Evolutionary conservation across 2,797 vertebrate genomes (phyloP), one percentile per base, ranked within the genome.

Genomic region (Xerus rutilus): DNA sequence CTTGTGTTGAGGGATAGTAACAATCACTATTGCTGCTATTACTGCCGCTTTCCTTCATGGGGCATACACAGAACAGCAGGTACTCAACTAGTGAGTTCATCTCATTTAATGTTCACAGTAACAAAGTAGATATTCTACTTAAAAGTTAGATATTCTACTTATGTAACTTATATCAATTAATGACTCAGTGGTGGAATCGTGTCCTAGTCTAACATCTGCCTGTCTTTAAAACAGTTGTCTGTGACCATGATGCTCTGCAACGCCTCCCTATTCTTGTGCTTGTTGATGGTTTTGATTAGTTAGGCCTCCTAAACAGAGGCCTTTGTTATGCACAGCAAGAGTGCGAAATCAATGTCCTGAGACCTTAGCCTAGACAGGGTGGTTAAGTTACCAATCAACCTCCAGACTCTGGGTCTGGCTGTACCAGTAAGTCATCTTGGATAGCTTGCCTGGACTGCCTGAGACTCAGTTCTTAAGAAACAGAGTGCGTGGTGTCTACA

Each of bases 331-430:
- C 32, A 32, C 32, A 62, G 49, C 49, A 88, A 12, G 8, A 11
- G 28, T 32, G 21, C 9, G 77, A 69, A 20, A 77, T 49, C 25
- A 76, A 43, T 18, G 12, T 85, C 67, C 20, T 17, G 1, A 69
- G 86, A 35, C 43, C 69, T 70, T 20, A 32, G 18, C 69, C n/a
- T 43, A 30, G 45, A 76, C 47, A 59, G 20, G 6, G 20, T 62
- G 30, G 35, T 52, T 0, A 0, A 17, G 45, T 47, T 70, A 21
- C 45, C 54, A 30, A 8, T 15, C 30, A 52, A 11, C 52, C n/a
- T 21, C 76, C 73, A 74, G 21, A 30, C 72, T 92, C 74, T 79
- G 62, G 17, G 47, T 87, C 65, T 25, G 91, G 85, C 65, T 67
- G 35, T 30, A 25, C 54, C 59, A 14, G 7, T 65, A 64, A 74